Base-by-base conservation (phyloP, 2,797 vertebrate species). In the Trichosurus vulpecula region DNA sequence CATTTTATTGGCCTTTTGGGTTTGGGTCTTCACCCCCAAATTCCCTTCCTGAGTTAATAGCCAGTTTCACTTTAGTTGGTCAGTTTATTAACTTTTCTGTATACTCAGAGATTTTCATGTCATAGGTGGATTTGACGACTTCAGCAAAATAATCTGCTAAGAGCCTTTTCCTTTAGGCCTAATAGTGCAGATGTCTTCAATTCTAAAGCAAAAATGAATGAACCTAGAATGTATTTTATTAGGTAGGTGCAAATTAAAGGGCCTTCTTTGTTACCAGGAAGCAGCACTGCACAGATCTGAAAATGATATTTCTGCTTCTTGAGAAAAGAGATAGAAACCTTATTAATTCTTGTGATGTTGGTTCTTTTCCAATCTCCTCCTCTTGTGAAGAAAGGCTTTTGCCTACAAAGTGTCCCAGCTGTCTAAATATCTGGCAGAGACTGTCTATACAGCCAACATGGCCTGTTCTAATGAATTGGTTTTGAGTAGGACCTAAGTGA, bases 381-480 rank as follows among this genome's bases (percentile, higher is more conserved):
- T 35, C 0, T 30, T 54, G 6, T 55, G 57, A 52, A 56, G 87
- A 61, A 66, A 35, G 51, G 6, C 54, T 5, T 31, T 58, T 56
- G 87, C 52, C 51, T n/a, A 96, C 95, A 97, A 94, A 97, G 97
- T 90, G 0, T 41, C 55, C 53, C 94, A 95, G 91, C 41, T 87
- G 47, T 4, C 19, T 29, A 1, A 52, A 19, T 41, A 31, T 96
- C 4, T 94, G 95, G 91, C 93, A 47, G 51, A 47, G n/a, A 31
- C 52, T 5, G 54, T 6, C 31, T 29, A 0, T 1, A 2, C n/a
- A 56, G 81, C 90, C 52, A 5, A 11, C 29, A 29, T 35, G 31
- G 58, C 25, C 29, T 4, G 16, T 92, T 6, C 3, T 35, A 55
- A 25, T 51, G 57, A 55, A 56, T 29, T 41, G 12, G 41, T 90